Evolutionary conservation across 2,888 invertebrate genomes (phyloP).

Genomic region (Drosophila acutilabella): DNA sequence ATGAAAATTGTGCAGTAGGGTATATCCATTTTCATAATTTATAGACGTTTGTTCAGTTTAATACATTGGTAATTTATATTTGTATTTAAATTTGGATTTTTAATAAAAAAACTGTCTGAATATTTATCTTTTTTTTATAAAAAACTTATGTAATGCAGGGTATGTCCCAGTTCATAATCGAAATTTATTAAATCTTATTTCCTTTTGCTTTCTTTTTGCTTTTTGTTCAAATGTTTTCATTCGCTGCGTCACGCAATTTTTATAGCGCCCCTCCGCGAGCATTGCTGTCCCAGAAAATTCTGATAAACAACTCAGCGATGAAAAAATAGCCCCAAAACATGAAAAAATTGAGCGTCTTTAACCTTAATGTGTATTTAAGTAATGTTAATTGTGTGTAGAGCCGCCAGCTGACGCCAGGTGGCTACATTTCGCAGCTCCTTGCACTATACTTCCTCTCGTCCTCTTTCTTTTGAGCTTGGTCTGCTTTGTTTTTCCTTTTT

Average conservation of each 20-base stretch:
- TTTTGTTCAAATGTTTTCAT: constrained; percentile 63
- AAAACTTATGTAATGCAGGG: too few relatives aligned
- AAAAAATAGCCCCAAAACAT: constrained; percentile 76
- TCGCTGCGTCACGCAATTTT: constrained; percentile 80
- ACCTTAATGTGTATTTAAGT: constrained; percentile 83
- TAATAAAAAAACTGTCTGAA: too few relatives aligned
- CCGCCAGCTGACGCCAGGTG: constrained; percentile 64
- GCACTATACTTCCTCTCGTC: constrained; percentile 2
- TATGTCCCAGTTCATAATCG: too few relatives aligned
- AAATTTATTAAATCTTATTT: not conserved
- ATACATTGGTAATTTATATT: too few relatives aligned
- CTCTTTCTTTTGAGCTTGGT: not conserved
- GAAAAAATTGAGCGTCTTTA: constrained; percentile 75
- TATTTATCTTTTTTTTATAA: not conserved
- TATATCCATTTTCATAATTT: not conserved
- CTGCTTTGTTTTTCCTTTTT: constrained; percentile 39
- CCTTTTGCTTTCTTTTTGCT: constrained; percentile 5
- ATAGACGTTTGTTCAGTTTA: too few relatives aligned
- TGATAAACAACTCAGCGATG: constrained; percentile 66
- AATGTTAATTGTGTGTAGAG: constrained; percentile 77
- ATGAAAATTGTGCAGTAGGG: not conserved
- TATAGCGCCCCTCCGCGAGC: constrained; percentile 35
- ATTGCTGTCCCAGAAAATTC: constrained; percentile 28
- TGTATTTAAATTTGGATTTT: not conserved
- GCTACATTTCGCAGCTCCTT: constrained; percentile 9